A percentile compares a stretch with the other conserved stretches of the same genome.
These are phyloP conservation scores for Elmis aenea DNA, from an alignment of 2,888 invertebrate species.

Conservation along the genomic window DNA sequence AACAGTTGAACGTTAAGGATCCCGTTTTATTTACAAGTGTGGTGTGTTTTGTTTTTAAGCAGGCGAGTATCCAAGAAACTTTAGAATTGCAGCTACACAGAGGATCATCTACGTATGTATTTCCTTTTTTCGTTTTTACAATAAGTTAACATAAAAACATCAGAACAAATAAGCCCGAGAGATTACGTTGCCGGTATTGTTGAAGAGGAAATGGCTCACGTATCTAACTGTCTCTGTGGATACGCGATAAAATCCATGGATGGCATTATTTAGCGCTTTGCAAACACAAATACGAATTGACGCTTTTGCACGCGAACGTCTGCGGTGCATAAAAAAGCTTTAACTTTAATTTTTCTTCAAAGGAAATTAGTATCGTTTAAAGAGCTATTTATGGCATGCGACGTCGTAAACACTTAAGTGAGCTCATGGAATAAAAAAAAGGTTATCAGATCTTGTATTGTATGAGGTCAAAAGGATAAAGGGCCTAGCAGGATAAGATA, in stretches of 20 bases:
- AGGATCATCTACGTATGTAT: slow-evolving; percentile 1
- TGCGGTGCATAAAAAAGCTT: too few species aligned
- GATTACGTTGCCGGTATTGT: slow-evolving; percentile 9
- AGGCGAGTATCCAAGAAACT: not conserved
- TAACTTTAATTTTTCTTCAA: too few species aligned
- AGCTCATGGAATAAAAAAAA: too few species aligned
- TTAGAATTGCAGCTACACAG: slow-evolving; percentile 5
- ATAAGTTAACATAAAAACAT: slow-evolving; percentile 10
- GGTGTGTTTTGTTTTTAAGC: not conserved
- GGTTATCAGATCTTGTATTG: too few species aligned
- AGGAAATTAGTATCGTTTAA: too few species aligned
- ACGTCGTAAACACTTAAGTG: too few species aligned
- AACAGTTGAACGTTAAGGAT: not conserved
- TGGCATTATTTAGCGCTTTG: too few species aligned
- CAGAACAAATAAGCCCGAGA: slow-evolving; percentile 10
- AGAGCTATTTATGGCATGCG: too few species aligned
- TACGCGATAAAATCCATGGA: slow-evolving; percentile 6
- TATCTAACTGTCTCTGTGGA: slow-evolving; percentile 7
- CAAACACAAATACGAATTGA: too few species aligned
- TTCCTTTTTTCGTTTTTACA: slow-evolving; percentile 4
- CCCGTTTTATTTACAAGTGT: not conserved
- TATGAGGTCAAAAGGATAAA: too few species aligned
- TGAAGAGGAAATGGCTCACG: slow-evolving; percentile 6
- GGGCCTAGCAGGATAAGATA: too few species aligned
- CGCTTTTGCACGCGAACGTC: too few species aligned